Base-by-base conservation (phyloP, 2,113 vertebrate species). In the Xiphophorus maculatus region DNA sequence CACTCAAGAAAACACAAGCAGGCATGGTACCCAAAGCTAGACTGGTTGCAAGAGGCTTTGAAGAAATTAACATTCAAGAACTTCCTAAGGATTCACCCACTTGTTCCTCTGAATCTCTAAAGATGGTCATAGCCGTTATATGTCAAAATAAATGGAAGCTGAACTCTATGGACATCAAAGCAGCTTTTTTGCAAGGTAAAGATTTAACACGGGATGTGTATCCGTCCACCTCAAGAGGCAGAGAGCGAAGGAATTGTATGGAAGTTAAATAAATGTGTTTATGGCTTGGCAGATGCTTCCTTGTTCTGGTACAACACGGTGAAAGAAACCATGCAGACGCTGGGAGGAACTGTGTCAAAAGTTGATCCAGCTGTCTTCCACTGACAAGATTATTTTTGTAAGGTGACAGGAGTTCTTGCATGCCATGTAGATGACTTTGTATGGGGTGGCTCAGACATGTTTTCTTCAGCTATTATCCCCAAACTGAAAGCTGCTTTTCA, bases 171-270 rank as follows among this genome's bases (percentile, higher is more conserved):
- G 35, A 66, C 37, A 66, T 19, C 13, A 68, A 48, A 68, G 66
- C 66, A 68, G 66, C 66, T 6, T 68, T 68, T 67, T 68, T 68
- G 40, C 66, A 48, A 48, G 40, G 12, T 67, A 40, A 27, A 67
- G n/a, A 28, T 13, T 40, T 42, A 40, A 67, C 37, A 11, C 19
- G 33, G 13, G 10, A 40, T 40, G 35, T 42, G 19, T 28, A 42
- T 27, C 27, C 28, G 8, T 7, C 65, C 33, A 40, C 37, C 65
- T 28, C 35, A 28, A 33, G 37, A 66, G n/a, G 33, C 30, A 33
- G 33, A 66, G 22, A 66, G 35, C 33, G n/a, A 66, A 66, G 64
- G 35, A 66, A 66, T 27, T 3, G 3, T 62, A 29, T 62, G 61
- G 61, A 62, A 62, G 61, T 62, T 62, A 62, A 62, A 62, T 13